Conservation (phyloP, 2,888 invertebrate genomes). For the Acanthococcus lagerstroemiae region DNA sequence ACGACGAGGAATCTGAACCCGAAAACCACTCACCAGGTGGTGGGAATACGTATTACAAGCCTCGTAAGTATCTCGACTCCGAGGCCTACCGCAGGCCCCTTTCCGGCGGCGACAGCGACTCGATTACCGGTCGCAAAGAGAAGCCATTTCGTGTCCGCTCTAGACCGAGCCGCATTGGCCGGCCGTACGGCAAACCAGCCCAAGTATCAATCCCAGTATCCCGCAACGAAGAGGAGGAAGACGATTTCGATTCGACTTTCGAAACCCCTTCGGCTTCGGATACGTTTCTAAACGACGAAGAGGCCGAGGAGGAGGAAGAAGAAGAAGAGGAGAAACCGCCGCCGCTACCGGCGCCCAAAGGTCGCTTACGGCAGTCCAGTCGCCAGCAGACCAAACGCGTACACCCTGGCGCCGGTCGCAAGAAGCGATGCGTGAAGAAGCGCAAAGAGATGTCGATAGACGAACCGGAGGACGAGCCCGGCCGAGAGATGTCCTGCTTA, state of each 20-base stretch:
- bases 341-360: background rate
- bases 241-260: slow-evolving; percentile 16
- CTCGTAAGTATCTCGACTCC: background rate
- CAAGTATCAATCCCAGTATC: background rate
- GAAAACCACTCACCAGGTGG: background rate
- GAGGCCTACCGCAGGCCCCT: background rate
- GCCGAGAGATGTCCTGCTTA: slow-evolving; percentile 45
- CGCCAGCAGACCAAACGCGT: slow-evolving; percentile 3
- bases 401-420: background rate
- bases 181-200: background rate
- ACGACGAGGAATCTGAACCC: background rate
- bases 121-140: background rate
- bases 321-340: slow-evolving; percentile 1
- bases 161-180: background rate
- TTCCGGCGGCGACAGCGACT: background rate
- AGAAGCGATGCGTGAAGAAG: slow-evolving; percentile 18
- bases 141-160: background rate
- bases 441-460: slow-evolving; percentile 13
- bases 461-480: slow-evolving; percentile 21
- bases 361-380: background rate
- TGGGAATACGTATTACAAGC: background rate
- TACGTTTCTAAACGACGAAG: slow-evolving; percentile 2
- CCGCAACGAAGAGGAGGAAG: slow-evolving; percentile 11
- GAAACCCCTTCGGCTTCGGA: background rate
- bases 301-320: slow-evolving; percentile 1